A percentile compares a stretch with the other conserved stretches of the same genome.
These are phyloP conservation scores for Mormyrops attenuatus DNA, from an alignment of 2,797 vertebrate genomes.

Conservation along the genomic window DNA sequence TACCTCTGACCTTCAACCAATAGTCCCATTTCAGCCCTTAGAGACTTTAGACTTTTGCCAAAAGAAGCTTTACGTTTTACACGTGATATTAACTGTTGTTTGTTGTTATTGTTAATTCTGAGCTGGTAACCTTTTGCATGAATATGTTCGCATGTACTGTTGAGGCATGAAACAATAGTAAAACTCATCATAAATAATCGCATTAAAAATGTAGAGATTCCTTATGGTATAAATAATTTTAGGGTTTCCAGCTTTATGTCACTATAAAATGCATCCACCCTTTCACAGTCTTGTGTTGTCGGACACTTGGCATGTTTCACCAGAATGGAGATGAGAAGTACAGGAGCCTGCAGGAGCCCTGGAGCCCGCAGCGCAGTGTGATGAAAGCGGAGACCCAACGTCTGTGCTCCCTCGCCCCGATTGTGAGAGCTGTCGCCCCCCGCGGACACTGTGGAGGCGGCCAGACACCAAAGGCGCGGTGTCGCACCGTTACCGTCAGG, in stretches of 20 bases:
- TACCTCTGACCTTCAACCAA: background rate
- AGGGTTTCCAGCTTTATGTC: background rate
- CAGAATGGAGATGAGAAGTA: background rate
- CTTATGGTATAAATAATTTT: background rate
- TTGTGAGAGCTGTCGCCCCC: slow-evolving; percentile 7
- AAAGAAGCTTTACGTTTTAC: background rate
- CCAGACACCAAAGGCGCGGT: background rate
- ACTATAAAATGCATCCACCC: background rate
- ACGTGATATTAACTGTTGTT: background rate
- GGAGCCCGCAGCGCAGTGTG: background rate
- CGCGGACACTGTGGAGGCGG: background rate
- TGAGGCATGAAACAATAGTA: too few species aligned
- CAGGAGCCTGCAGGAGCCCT: background rate
- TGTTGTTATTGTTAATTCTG: background rate
- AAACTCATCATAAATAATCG: too few species aligned
- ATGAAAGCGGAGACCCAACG: background rate
- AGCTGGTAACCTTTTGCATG: background rate
- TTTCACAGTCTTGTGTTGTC: background rate
- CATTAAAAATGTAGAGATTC: background rate
- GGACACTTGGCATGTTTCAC: background rate
- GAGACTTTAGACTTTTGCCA: background rate
- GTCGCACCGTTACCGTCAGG: background rate
- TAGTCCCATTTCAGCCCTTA: background rate
- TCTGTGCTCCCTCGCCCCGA: background rate
- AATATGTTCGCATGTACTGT: too few species aligned